These are phyloP conservation scores for Drosophila sproati DNA, from an alignment of 1,140 invertebrate genomes.

Conservation along the genomic window DNA sequence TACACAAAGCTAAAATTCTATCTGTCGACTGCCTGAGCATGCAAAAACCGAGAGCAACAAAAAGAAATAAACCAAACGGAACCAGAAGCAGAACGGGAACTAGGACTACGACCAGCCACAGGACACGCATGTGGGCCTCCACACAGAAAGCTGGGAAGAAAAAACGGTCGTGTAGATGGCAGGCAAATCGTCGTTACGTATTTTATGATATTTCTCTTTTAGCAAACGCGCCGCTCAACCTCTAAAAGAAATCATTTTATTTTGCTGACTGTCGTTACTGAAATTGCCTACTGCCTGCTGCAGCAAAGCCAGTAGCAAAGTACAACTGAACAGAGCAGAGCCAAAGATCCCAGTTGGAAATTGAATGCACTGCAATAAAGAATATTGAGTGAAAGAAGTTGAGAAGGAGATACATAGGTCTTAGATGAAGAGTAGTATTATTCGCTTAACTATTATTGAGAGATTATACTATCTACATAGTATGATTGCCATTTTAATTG, in stretches of 20 bases:
- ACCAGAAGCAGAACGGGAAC: slow-evolving; percentile 44
- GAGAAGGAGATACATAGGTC: too few species aligned
- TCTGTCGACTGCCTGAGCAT: slow-evolving; percentile 69
- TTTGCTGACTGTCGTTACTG: slow-evolving; percentile 78
- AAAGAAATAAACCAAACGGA: slow-evolving; percentile 6
- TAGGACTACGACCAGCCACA: slow-evolving; percentile 55
- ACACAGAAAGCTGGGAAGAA: slow-evolving; percentile 6
- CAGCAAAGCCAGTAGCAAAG: slow-evolving; percentile 14
- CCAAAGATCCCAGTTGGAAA: slow-evolving; percentile 51
- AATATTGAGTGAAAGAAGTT: background rate
- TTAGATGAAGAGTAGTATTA: too few species aligned
- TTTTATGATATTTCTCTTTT: slow-evolving; percentile 75
- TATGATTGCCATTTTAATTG: too few species aligned
- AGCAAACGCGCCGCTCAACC: slow-evolving; percentile 27
- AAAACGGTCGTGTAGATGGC: slow-evolving; percentile 35
- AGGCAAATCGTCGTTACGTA: slow-evolving; percentile 75
- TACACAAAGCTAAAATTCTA: slow-evolving; percentile 76
- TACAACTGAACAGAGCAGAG: background rate
- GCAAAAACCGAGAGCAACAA: slow-evolving; percentile 66
- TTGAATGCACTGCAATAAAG: slow-evolving; percentile 12
- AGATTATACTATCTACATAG: too few species aligned
- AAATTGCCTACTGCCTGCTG: slow-evolving; percentile 69
- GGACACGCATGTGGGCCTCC: slow-evolving; percentile 53
- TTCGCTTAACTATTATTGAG: too few species aligned
- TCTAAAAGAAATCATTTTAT: slow-evolving; percentile 72